Evolutionary conservation across 2,797 vertebrate species (phyloP).

Genomic region (Danio choprae): DNA sequence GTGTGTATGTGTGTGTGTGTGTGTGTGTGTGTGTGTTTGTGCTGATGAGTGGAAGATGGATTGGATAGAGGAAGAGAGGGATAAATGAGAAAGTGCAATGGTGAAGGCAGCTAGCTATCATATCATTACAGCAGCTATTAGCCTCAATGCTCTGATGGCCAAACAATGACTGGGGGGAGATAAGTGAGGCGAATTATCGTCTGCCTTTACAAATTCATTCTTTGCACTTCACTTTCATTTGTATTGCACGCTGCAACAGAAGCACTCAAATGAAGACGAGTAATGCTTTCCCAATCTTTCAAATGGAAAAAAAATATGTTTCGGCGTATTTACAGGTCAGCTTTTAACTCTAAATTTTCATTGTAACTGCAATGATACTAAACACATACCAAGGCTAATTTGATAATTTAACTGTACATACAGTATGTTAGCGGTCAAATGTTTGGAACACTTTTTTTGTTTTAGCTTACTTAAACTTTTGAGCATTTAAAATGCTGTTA

Average conservation of each 20-base stretch:
- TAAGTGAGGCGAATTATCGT: conserved; percentile 26
- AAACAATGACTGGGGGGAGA: conserved; percentile 48
- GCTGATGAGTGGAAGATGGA: conserved; percentile 45
- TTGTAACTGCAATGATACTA: neutral
- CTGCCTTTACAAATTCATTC: conserved; percentile 45
- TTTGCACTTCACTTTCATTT: conserved; percentile 29
- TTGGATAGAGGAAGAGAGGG: conserved; percentile 14
- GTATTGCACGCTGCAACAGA: conserved; percentile 25
- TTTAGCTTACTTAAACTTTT: too few species aligned
- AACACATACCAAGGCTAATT: neutral
- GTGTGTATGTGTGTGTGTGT: conserved; percentile 39
- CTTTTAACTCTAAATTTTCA: neutral
- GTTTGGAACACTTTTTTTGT: too few species aligned
- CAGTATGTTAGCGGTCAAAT: too few species aligned
- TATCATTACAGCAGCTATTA: conserved; percentile 60
- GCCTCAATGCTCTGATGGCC: conserved; percentile 44
- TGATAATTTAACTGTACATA: neutral
- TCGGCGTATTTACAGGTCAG: neutral
- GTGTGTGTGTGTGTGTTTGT: conserved; percentile 38
- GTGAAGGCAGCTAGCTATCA: conserved; percentile 54
- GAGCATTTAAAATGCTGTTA: too few species aligned
- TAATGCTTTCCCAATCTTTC: conserved; percentile 14
- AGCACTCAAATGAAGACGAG: conserved; percentile 23
- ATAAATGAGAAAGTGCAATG: conserved; percentile 34
- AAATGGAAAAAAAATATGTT: conserved; percentile 9